phyloP scores from a whole-genome alignment of 2,113 vertebrate species.

The Ramphastos sulfuratus region DNA sequence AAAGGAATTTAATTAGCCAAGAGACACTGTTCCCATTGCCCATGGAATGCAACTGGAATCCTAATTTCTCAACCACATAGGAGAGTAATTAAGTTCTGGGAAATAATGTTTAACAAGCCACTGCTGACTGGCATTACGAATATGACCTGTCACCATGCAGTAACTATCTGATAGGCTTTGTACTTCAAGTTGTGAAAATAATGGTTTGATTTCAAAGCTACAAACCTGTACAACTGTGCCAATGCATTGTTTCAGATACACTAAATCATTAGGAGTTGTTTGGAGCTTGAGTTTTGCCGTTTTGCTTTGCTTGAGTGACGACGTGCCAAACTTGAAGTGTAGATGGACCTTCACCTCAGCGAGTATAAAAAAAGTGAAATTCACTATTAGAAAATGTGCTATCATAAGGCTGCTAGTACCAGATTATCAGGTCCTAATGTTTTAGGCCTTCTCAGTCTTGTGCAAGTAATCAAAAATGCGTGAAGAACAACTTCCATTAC shows the following conservation, averaged over 20 bases:
- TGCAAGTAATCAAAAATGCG: not conserved
- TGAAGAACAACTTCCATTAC: not conserved
- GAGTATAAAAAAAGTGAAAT: not conserved
- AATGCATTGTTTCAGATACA: not conserved
- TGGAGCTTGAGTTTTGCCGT: not conserved
- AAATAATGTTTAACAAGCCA: not conserved
- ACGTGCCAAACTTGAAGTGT: not conserved
- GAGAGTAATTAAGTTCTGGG: not conserved
- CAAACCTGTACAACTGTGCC: not conserved
- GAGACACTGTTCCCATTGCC: not conserved
- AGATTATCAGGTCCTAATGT: not conserved
- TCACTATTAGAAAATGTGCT: not conserved
- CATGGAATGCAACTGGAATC: slow-evolving; percentile 42
- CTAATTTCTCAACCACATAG: slow-evolving; percentile 40
- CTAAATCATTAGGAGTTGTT: not conserved
- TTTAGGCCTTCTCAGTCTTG: not conserved
- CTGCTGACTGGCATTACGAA: not conserved
- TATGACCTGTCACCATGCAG: not conserved
- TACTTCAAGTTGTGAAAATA: not conserved
- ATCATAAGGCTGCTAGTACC: not conserved
- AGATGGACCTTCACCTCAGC: not conserved
- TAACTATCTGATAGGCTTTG: not conserved
- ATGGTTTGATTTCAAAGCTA: not conserved
- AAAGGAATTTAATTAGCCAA: slow-evolving; percentile 18
- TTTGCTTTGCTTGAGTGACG: not conserved